phyloP scores from a whole-genome alignment of 2,797 vertebrate genomes.

The Amblyraja radiata region DNA sequence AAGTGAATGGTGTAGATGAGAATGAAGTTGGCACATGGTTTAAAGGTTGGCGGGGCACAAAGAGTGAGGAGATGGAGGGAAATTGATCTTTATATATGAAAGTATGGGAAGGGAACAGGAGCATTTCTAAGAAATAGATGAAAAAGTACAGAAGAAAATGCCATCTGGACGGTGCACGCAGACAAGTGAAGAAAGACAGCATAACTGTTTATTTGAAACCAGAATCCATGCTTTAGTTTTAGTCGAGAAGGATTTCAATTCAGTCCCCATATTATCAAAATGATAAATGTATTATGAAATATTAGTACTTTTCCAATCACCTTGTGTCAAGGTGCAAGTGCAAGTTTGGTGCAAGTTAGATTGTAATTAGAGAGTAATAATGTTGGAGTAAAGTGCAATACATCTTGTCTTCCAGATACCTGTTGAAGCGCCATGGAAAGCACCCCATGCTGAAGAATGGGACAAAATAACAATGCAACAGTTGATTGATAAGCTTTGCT shows the following conservation, averaged over 20 bases:
- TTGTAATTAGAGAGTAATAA: not conserved
- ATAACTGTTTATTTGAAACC: not conserved
- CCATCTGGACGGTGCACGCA: not conserved
- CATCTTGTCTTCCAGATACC: slow-evolving; percentile 69
- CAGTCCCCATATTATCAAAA: too few species aligned
- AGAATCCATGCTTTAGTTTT: not conserved
- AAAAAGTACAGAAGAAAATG: not conserved
- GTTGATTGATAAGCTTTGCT: slow-evolving; percentile 80
- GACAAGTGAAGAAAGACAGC: not conserved
- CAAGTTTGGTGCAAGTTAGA: too few species aligned
- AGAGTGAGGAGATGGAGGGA: not conserved
- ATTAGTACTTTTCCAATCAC: too few species aligned
- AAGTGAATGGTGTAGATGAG: not conserved
- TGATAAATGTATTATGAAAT: too few species aligned
- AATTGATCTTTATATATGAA: not conserved
- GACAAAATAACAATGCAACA: slow-evolving; percentile 89
- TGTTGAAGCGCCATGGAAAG: slow-evolving; percentile 85
- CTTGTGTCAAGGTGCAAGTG: too few species aligned
- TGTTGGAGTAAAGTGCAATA: not conserved
- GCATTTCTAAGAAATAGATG: not conserved
- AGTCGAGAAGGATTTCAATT: not conserved
- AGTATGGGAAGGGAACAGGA: not conserved
- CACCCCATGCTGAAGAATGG: slow-evolving; percentile 87
- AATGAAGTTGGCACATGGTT: not conserved
- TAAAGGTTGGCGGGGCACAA: not conserved